Base-by-base conservation (phyloP, 2,797 vertebrate species). In the Enteromius thamalakanensis region DNA sequence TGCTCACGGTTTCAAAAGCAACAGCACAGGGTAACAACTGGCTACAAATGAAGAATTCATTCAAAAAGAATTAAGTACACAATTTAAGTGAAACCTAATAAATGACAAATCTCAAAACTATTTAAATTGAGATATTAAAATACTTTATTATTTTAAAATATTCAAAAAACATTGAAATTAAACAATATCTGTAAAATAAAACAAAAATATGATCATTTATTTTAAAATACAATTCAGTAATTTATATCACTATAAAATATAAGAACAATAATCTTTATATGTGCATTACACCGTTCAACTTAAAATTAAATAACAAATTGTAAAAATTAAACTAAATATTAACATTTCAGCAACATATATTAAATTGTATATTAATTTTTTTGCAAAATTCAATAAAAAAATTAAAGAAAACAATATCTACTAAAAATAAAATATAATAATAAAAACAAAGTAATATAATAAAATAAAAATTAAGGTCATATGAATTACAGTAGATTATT, bases 11-110 rank as follows among this genome's bases (percentile, higher is more conserved):
- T 32, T 64, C 49, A 75, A n/a, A 55, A 80, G 86, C 88, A 91
- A 89, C 89, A 86, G 69, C 6, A 83, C 79, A 77, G 78, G 80
- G 69, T 84, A 69, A 69, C 71, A 74, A 21, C 68, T 79, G 79
- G 80, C 88, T 85, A 32, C 70, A 77, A 86, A 87, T 81, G 47
- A 86, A 84, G 71, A 6, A 23, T 29, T 29, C 37, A 74, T 74
- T n/a, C 23, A 23, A 58, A 55, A 55, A 55, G 0, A 55, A 58
- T 75, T 55, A 55, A 55, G 21, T 15, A 40, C n/a, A 51, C 34
- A 3, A 32, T 34, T 15, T 58, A 55, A 17, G 72, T 40, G 10
- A 75, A 75, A n/a, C 21, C 12, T 58, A 75, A 55, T 34, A 55
- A 55, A 14, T 14, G 11, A 14, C 0, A 53, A 53, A 47, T 6